Conservation (phyloP, 2,888 invertebrate species). For the Xestia sexstrigata region DNA sequence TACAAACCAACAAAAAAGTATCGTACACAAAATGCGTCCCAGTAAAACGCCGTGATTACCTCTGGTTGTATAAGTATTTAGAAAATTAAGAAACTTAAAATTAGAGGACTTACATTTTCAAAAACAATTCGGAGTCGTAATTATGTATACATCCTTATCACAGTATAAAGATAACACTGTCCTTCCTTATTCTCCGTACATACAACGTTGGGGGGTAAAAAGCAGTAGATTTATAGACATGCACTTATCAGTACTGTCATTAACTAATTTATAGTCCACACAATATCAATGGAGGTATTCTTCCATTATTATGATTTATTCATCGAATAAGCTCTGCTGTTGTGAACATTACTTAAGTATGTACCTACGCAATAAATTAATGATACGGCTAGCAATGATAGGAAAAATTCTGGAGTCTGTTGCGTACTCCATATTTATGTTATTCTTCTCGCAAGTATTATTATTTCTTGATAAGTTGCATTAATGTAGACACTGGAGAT, state of each 20-base stretch:
- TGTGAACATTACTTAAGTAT: slow-evolving; percentile 12
- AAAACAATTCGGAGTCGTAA: background rate
- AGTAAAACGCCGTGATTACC: background rate
- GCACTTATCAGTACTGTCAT: slow-evolving; percentile 41
- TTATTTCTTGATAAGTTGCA: slow-evolving; percentile 31
- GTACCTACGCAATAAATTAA: slow-evolving; percentile 48
- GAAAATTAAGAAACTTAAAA: too few species aligned
- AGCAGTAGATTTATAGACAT: background rate
- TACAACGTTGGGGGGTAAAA: slow-evolving; percentile 7
- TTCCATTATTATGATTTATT: slow-evolving; percentile 56
- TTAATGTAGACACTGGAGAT: slow-evolving; percentile 28
- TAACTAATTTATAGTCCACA: slow-evolving; percentile 40
- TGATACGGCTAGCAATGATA: slow-evolving; percentile 48
- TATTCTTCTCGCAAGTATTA: slow-evolving; percentile 12
- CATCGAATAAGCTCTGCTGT: slow-evolving; percentile 35
- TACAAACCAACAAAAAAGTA: too few species aligned
- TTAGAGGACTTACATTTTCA: background rate
- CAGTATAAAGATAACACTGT: too few species aligned
- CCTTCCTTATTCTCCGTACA: background rate
- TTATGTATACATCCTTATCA: too few species aligned
- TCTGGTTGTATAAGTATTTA: too few species aligned
- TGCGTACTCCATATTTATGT: slow-evolving; percentile 50
- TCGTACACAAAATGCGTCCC: background rate
- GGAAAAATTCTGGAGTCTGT: slow-evolving; percentile 35
- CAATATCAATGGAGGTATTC: slow-evolving; percentile 54